Conservation (phyloP, 2,888 invertebrate species). For the Anticlea derivata region DNA sequence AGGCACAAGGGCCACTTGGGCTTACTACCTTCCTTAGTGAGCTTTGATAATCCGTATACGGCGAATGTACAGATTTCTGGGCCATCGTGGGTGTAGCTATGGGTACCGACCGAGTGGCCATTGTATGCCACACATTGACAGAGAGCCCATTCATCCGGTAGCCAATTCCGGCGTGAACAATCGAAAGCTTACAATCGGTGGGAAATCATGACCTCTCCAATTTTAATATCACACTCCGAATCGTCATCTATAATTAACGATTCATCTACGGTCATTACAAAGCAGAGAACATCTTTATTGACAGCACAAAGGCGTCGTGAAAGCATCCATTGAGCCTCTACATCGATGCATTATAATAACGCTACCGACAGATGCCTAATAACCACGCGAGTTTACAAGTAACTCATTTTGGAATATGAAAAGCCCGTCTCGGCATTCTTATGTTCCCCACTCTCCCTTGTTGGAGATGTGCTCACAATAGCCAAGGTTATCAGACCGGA, state of each 20-base stretch:
- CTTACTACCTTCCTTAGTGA: constrained; percentile 30
- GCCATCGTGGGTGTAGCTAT: constrained; percentile 28
- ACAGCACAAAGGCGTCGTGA: constrained; percentile 70
- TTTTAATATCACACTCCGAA: constrained; percentile 40
- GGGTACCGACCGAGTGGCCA: constrained; percentile 23
- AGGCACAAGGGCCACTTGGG: constrained; percentile 34
- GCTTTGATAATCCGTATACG: constrained; percentile 32
- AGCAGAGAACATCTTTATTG: constrained; percentile 67
- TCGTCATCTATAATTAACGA: constrained; percentile 63
- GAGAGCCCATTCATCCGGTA: constrained; percentile 26
- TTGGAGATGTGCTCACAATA: constrained; percentile 68
- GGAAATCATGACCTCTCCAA: constrained; percentile 44
- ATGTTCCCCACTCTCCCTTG: constrained; percentile 67
- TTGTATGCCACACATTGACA: constrained; percentile 26
- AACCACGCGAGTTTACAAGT: constrained; percentile 57
- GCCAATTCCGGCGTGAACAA: constrained; percentile 33
- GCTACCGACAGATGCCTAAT: constrained; percentile 70
- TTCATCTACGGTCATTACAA: constrained; percentile 57
- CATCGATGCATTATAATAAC: constrained; percentile 64
- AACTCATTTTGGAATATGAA: constrained; percentile 80
- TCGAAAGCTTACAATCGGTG: constrained; percentile 32
- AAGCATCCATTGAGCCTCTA: constrained; percentile 65
- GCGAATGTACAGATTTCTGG: constrained; percentile 33
- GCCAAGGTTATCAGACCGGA: constrained; percentile 79
- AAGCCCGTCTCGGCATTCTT: constrained; percentile 54